A percentile compares a stretch with the other conserved stretches of the same genome.
These are phyloP conservation scores for Rhea americana DNA, from an alignment of 2,113 vertebrate genomes.

Conservation along the genomic window DNA sequence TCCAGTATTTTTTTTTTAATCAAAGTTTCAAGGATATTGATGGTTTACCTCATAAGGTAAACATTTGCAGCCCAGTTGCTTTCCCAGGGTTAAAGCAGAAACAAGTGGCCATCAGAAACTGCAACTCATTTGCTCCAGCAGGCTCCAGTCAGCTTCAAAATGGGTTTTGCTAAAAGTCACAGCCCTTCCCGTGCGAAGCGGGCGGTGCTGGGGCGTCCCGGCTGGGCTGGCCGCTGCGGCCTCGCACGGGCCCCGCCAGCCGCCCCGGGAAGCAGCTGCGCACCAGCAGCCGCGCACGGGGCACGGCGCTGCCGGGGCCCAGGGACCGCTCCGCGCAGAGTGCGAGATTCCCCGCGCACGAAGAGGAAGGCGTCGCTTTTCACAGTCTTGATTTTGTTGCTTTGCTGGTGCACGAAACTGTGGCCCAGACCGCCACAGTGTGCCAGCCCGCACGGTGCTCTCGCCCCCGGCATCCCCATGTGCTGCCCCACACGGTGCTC, in stretches of 20 bases:
- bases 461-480: too few species aligned
- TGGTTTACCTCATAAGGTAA: constrained; percentile 65
- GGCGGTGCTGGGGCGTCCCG: rapidly evolving
- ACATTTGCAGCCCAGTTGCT: constrained; percentile 32
- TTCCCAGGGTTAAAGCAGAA: constrained; percentile 43
- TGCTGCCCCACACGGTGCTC: too few species aligned
- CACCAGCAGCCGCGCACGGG: too few species aligned
- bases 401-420: too few species aligned
- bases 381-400: too few species aligned
- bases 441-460: too few species aligned
- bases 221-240: too few species aligned
- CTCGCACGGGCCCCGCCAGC: too few species aligned
- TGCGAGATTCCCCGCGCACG: background rate
- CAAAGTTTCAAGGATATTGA: constrained; percentile 46
- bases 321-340: background rate
- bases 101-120: constrained; percentile 37
- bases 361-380: too few species aligned
- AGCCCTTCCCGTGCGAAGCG: background rate
- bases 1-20: constrained; percentile 48
- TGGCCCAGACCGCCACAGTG: too few species aligned
- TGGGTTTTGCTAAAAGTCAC: background rate
- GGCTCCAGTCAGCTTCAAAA: background rate
- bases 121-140: constrained; percentile 18
- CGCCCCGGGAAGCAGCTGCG: too few species aligned
- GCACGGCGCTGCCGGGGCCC: too few species aligned